These are phyloP conservation scores for Aporophyla lueneburgensis DNA, from an alignment of 2,888 invertebrate genomes.

Conservation along the genomic window DNA sequence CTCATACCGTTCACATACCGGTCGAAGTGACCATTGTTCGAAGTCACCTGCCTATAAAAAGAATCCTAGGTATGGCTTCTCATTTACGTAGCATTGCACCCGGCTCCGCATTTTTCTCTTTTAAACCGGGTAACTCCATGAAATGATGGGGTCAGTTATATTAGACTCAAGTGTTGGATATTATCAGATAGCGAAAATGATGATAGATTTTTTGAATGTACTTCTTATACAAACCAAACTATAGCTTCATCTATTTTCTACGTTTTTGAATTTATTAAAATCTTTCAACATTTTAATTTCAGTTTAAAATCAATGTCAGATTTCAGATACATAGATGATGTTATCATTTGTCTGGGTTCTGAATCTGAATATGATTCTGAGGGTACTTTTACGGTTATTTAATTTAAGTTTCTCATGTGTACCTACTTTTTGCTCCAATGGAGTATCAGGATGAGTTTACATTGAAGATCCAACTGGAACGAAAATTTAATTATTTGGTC, in stretches of 20 bases:
- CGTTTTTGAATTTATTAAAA: not conserved
- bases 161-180: conserved; percentile 5
- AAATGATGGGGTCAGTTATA: not conserved
- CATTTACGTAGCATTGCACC: conserved; percentile 30
- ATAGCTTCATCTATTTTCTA: too few species aligned
- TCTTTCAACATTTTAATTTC: not conserved
- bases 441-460: not conserved
- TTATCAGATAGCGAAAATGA: not conserved
- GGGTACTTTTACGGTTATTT: not conserved
- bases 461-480: conserved; percentile 22
- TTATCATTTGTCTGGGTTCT: not conserved
- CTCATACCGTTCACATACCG: conserved; percentile 17
- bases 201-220: not conserved
- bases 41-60: conserved; percentile 27
- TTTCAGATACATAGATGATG: not conserved
- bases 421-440: not conserved
- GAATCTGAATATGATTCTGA: not conserved
- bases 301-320: too few species aligned
- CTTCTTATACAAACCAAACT: too few species aligned
- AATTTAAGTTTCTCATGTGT: not conserved
- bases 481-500: conserved; percentile 43
- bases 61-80: conserved; percentile 16
- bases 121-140: not conserved
- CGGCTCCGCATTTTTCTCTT: conserved; percentile 2
- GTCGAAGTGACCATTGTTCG: conserved; percentile 25